These are phyloP conservation scores for Anomalospiza imberbis DNA, from an alignment of 2,797 vertebrate species.

Conservation along the genomic window DNA sequence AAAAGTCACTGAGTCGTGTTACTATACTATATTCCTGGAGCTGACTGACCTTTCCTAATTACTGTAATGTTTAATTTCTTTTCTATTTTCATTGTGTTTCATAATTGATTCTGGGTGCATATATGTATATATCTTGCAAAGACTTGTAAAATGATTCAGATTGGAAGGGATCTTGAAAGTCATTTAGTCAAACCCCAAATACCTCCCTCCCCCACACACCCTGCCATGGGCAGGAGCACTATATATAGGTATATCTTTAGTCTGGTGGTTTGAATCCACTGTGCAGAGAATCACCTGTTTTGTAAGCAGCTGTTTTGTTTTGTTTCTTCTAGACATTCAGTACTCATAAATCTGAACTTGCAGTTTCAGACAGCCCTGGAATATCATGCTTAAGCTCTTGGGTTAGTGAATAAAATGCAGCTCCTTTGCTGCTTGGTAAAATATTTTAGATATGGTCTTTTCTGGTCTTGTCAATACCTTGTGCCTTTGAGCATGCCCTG, in stretches of 20 bases:
- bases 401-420: neutral
- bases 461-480: neutral
- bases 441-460: neutral
- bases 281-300: neutral
- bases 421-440: neutral
- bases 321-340: neutral
- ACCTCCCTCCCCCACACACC: too few species aligned
- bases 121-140: neutral
- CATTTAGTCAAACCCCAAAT: neutral
- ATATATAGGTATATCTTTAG: neutral
- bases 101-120: neutral
- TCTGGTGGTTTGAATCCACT: neutral
- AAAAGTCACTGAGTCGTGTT: accelerated
- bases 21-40: neutral
- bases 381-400: neutral
- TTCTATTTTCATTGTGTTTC: neutral
- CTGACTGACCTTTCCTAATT: neutral
- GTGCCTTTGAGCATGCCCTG: neutral
- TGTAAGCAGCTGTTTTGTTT: neutral
- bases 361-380: neutral
- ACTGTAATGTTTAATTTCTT: neutral
- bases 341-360: neutral
- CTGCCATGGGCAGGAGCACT: neutral
- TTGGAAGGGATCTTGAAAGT: neutral
- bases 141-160: neutral